phyloP scores from a whole-genome alignment of 2,113 vertebrate genomes.

The Rynchops niger region DNA sequence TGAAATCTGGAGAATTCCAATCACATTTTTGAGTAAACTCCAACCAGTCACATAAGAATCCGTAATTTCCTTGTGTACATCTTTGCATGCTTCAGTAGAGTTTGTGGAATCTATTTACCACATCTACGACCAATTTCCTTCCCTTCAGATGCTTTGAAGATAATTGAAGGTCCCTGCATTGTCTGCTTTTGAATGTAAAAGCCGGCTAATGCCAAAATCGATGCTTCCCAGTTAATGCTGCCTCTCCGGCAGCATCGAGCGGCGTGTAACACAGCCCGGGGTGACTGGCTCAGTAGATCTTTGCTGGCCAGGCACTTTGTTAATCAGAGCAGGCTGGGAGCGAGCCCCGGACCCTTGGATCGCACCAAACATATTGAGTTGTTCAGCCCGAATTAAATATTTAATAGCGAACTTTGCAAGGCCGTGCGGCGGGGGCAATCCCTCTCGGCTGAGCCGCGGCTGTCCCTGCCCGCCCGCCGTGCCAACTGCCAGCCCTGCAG shows the following conservation, averaged over 20 bases:
- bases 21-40: constrained; percentile 34
- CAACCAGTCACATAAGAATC: neutral
- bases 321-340: constrained; percentile 58
- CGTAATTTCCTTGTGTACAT: constrained; percentile 18
- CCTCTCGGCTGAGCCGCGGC: neutral
- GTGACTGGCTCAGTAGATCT: constrained; percentile 39
- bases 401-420: constrained; percentile 1
- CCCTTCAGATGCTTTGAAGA: constrained; percentile 80
- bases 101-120: constrained; percentile 78
- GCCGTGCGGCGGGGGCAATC: fast-evolving
- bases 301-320: constrained; percentile 42
- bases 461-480: neutral
- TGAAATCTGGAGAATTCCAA: neutral
- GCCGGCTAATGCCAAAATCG: constrained; percentile 76
- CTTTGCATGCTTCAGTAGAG: constrained; percentile 69
- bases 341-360: neutral
- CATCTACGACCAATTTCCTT: constrained; percentile 82
- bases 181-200: constrained; percentile 77
- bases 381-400: constrained; percentile 61
- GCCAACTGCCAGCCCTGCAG: neutral
- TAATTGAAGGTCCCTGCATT: constrained; percentile 79
- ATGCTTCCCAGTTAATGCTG: constrained; percentile 72
- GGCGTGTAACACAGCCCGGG: neutral
- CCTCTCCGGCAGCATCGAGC: constrained; percentile 5
- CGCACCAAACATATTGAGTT: constrained; percentile 40